Percentiles rank a stretch among this genome's conserved stretches.
These are phyloP conservation scores for Festucalex cinctus DNA, from an alignment of 2,113 vertebrate genomes.

Conservation along the genomic window DNA sequence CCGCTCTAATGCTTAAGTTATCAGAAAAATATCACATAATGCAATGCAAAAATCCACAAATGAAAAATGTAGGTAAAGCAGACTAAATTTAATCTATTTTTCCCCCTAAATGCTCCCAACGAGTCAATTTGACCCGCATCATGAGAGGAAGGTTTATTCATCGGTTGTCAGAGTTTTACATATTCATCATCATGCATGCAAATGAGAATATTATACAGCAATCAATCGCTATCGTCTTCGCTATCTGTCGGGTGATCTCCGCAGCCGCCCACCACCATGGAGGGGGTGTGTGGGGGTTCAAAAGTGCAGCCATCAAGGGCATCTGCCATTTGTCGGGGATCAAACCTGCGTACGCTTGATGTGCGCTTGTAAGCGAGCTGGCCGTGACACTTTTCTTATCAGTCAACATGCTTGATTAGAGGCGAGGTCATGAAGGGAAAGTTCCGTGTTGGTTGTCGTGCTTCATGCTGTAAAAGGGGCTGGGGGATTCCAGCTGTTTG, in stretches of 20 bases:
- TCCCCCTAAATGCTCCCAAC: too few relatives aligned
- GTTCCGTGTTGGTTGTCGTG: slow-evolving; percentile 50
- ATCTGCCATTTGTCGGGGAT: slow-evolving; percentile 22
- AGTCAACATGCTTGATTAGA: slow-evolving; percentile 48
- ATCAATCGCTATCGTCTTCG: neutral
- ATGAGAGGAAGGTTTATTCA: too few relatives aligned
- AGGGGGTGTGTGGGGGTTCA: slow-evolving; percentile 4
- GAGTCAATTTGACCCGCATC: too few relatives aligned
- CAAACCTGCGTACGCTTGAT: neutral
- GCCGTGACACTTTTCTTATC: slow-evolving; percentile 52
- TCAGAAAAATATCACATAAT: too few relatives aligned
- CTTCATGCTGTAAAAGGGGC: slow-evolving; percentile 39
- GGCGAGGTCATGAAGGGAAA: slow-evolving; percentile 54
- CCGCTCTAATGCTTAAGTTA: too few relatives aligned
- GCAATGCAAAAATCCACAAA: too few relatives aligned
- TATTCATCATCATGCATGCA: neutral
- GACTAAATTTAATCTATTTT: too few relatives aligned
- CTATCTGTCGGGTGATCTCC: neutral
- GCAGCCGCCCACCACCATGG: neutral
- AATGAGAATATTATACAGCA: neutral
- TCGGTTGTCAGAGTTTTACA: too few relatives aligned
- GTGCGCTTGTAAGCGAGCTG: slow-evolving; percentile 29
- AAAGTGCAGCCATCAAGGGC: slow-evolving; percentile 26
- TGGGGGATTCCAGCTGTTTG: neutral
- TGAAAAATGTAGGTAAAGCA: too few relatives aligned